These are phyloP conservation scores for Catharus minimus DNA, from an alignment of 2,113 vertebrate genomes.

Conservation along the genomic window DNA sequence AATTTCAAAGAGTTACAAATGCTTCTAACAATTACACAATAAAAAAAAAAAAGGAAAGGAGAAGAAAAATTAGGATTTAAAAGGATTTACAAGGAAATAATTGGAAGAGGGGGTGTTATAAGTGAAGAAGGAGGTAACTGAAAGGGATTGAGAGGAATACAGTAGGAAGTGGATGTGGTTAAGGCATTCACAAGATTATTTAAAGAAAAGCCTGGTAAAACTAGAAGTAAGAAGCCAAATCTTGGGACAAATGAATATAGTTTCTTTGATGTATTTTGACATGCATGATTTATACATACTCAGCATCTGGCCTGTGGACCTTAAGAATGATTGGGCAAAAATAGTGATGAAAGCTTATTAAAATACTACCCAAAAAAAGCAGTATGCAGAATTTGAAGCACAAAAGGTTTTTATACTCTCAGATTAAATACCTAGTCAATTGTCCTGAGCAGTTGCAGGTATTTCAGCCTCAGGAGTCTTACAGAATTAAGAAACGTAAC, in stretches of 20 bases:
- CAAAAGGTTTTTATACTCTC: neutral
- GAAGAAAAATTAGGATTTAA: slow-evolving; percentile 19
- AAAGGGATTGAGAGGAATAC: slow-evolving; percentile 16
- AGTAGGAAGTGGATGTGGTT: slow-evolving; percentile 36
- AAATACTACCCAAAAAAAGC: neutral
- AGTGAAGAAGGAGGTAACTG: slow-evolving; percentile 51
- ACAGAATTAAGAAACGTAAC: neutral
- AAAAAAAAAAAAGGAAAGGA: neutral
- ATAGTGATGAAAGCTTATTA: neutral
- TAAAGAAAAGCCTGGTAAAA: slow-evolving; percentile 29
- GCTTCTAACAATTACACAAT: slow-evolving; percentile 39
- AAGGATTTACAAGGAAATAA: slow-evolving; percentile 56
- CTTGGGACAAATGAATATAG: neutral
- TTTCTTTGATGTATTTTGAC: neutral
- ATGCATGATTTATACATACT: neutral
- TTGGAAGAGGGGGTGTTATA: slow-evolving; percentile 11
- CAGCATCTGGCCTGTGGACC: neutral
- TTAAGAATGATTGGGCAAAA: slow-evolving; percentile 1
- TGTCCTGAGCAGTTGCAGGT: neutral
- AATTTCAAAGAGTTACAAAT: slow-evolving; percentile 36
- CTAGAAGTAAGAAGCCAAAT: slow-evolving; percentile 5
- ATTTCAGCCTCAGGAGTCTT: neutral
- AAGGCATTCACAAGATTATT: slow-evolving; percentile 38
- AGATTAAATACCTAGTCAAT: neutral
- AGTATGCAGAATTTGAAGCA: neutral